Percentiles rank a stretch among this genome's conserved stretches.
These are phyloP conservation scores for Tauraco erythrolophus DNA, from an alignment of 2,113 vertebrate genomes.

Conservation along the genomic window DNA sequence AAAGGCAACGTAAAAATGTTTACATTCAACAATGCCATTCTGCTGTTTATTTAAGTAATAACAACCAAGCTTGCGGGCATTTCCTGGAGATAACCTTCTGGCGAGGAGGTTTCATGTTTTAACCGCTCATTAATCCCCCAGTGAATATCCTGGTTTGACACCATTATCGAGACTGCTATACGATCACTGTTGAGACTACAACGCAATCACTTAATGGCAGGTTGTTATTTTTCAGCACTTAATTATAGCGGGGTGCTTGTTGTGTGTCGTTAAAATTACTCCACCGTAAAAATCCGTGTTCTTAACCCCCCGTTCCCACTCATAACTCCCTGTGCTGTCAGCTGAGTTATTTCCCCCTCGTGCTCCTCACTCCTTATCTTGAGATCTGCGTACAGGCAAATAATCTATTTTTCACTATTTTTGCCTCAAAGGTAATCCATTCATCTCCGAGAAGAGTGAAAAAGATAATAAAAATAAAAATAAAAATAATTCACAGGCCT, in stretches of 20 bases:
- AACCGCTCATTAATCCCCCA: conserved; percentile 4
- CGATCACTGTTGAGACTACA: background rate
- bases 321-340: background rate
- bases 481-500: background rate
- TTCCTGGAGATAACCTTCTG: conserved; percentile 23
- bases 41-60: conserved; percentile 17
- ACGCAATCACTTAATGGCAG: background rate
- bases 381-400: background rate
- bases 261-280: background rate
- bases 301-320: background rate
- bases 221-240: conserved; percentile 20
- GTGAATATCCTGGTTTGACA: background rate
- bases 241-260: background rate
- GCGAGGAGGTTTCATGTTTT: background rate
- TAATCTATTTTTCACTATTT: background rate
- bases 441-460: background rate
- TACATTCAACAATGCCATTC: background rate
- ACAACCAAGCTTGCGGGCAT: background rate
- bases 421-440: background rate
- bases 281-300: background rate
- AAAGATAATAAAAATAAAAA: background rate
- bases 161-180: background rate
- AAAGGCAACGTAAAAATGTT: background rate
- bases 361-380: background rate
- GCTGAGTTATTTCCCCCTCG: background rate